phyloP scores from a whole-genome alignment of 2,113 vertebrate species.

The Fukomys damarensis region DNA sequence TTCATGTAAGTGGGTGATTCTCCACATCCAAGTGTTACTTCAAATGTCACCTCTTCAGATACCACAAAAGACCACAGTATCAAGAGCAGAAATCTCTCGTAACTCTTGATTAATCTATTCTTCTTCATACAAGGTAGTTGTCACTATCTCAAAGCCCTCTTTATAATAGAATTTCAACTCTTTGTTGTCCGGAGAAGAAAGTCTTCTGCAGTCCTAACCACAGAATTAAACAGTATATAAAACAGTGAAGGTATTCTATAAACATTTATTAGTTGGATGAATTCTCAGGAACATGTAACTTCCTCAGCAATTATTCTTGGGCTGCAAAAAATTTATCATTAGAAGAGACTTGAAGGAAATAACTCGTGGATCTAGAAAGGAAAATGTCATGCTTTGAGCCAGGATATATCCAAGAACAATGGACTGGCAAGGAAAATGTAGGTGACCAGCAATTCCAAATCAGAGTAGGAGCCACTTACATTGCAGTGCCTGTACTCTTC shows the following conservation, averaged over 20 bases:
- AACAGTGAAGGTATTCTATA: neutral
- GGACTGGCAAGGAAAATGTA: too few species aligned
- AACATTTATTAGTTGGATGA: neutral
- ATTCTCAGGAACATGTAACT: neutral
- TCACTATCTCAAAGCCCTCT: neutral
- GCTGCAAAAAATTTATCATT: neutral
- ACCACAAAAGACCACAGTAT: neutral
- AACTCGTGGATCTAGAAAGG: neutral
- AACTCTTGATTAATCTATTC: neutral
- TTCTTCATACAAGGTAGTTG: neutral
- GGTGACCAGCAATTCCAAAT: neutral
- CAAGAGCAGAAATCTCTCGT: neutral
- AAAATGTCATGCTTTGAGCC: neutral
- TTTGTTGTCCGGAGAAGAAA: neutral
- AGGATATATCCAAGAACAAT: neutral
- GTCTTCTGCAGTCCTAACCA: neutral
- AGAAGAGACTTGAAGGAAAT: neutral
- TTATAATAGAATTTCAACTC: neutral
- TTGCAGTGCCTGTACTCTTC: constrained; percentile 86
- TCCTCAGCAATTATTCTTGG: neutral
- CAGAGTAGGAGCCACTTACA: constrained; percentile 85
- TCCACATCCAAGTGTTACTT: neutral
- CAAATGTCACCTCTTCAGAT: neutral
- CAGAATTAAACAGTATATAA: neutral
- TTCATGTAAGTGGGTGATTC: neutral